Base-by-base conservation (phyloP, 2,113 vertebrate species). In the Sigmodon hispidus region DNA sequence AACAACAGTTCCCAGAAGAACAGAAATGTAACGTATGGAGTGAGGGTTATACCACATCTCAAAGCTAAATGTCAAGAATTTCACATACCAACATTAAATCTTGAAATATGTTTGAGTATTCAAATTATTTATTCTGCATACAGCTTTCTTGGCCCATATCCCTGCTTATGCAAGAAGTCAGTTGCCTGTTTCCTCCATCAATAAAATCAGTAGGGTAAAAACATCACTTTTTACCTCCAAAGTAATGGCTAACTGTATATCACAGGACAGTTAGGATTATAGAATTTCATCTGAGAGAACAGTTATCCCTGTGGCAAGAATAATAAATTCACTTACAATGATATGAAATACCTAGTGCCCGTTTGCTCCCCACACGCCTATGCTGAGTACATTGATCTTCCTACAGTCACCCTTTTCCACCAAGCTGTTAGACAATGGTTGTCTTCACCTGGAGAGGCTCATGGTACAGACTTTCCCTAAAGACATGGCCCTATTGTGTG, bases 51-150 rank as follows among this genome's bases (percentile, higher is more conserved):
- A 52, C 36, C 69, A 11, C 29, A 55, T 77, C 59, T 88, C 31
- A 0, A 93, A 87, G 59, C 77, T 55, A 80, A 94, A 94, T 70
- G 29, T 61, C 84, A 81, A 96, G 50, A 85, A 88, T 96, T 90
- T 70, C 77, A 93, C 55, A 93, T 75, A 87, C 93, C 21, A 95
- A 88, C 94, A 96, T 75, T 61, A 95, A 95, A 93, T 69, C 65
- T 93, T 89, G 63, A 90, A 94, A 76, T 59, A 75, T 36, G 31
- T 36, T 6, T 13, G 86, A 67, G 11, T 75, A 61, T 61, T 88
- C 31, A 83, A 70, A 55, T 57, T 92, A 40, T 55, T 79, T 94
- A 87, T 52, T 84, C 91, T 85, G 80, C 6, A 90, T 34, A 61
- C 43, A 65, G 26, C 80, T 86, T 55, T 43, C 94, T 65, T 90